A percentile compares a stretch with the other conserved stretches of the same genome.
phyloP scores from a whole-genome alignment of 2,797 vertebrate species.

The Paguma larvata region DNA sequence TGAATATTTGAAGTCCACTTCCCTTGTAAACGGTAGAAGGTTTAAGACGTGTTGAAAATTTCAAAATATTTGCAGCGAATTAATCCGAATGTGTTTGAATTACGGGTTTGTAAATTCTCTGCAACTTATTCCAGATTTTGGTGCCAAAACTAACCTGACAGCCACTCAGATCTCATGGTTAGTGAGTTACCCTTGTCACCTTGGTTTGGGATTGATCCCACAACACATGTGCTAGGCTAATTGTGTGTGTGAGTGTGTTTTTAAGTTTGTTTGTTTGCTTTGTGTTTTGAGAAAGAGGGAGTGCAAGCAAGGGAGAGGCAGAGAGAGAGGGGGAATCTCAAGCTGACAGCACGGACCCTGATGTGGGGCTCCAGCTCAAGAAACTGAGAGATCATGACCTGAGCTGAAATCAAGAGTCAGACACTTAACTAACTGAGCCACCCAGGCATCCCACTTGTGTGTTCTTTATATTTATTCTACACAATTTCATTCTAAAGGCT shows the following conservation, averaged over 20 bases:
- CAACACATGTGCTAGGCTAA: fast-evolving
- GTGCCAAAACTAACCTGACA: background rate
- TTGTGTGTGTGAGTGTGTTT: background rate
- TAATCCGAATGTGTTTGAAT: background rate
- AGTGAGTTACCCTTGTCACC: background rate
- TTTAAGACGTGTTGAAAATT: background rate
- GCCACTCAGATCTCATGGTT: background rate
- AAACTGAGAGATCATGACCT: too few species aligned
- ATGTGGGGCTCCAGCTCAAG: fast-evolving
- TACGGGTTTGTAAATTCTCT: background rate
- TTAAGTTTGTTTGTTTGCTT: too few species aligned
- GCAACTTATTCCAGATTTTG: background rate
- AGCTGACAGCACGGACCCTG: too few species aligned
- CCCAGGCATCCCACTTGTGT: background rate
- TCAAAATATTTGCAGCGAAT: background rate
- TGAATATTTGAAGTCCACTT: background rate
- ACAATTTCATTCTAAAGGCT: constrained; percentile 60
- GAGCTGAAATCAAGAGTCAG: too few species aligned
- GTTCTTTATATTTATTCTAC: background rate
- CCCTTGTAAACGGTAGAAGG: background rate
- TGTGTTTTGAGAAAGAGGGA: too few species aligned
- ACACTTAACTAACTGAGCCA: too few species aligned
- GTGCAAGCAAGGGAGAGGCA: too few species aligned
- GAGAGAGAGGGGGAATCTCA: too few species aligned
- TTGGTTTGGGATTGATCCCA: background rate